Base-by-base conservation (phyloP, 1,140 invertebrate species). In the Bombus waltoni region DNA sequence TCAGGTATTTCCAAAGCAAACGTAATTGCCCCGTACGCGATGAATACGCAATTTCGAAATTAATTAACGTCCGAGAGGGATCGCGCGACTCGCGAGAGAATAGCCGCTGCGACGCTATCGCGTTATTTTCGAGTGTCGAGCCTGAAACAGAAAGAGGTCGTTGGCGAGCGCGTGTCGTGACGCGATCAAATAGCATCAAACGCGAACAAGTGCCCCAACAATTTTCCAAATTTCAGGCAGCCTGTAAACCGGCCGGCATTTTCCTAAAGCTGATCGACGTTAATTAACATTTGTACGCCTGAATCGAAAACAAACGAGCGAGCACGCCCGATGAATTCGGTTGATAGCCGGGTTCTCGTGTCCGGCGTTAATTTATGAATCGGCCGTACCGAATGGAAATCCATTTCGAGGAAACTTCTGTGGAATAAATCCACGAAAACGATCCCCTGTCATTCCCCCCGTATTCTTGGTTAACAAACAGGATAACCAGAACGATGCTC, bases 231-330 rank as follows among this genome's bases (percentile, higher is more conserved):
- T 40, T 38, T 70, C 9, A 10, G 35, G 9, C 13, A 25, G 18
- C 9, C 6, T 40, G 18, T 18, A 3, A 1, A 42, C 25, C 3
- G 38, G 10, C 1, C 22, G 11, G 22, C 10, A 8, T 15, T 53
- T 15, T n/a, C 42, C 42, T 9, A 1, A 5, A 25, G 6, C 78
- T n/a, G 65, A 70, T 80, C 65, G 65, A 70, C 66, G 32, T 80
- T 80, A 80, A 80, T 80, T 80, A 80, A 80, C 35, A 80, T 79
- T 44, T 13, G 77, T 15, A 11, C 42, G 62, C 44, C 40, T 25
- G 77, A 66, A 32, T 66, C 62, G 40, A 11, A 28, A 68, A 79
- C 32, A 79, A 78, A 66, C 76, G 77, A 66, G 77, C 59, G 47
- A 18, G 11, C 42, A 25, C n/a, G n/a, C 1, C n/a, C 62, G 32